Evolutionary conservation across 2,888 invertebrate genomes (phyloP).

Genomic region (Rambutsinella grinnellia): DNA sequence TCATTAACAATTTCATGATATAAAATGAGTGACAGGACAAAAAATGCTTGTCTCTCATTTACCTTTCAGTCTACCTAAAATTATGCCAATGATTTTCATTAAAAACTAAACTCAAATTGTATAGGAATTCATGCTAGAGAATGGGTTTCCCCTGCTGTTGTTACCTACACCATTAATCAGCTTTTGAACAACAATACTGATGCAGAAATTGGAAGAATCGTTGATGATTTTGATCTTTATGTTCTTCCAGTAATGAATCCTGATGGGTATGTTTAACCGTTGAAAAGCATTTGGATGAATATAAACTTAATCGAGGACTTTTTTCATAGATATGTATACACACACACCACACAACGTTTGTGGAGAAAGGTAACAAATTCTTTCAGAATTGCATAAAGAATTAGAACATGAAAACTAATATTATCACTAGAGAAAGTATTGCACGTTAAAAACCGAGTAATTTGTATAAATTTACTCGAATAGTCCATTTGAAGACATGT

Average conservation of each 20-base stretch:
- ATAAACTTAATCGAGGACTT: not conserved
- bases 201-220: conserved; percentile 73
- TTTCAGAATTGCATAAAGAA: no score
- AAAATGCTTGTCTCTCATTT: no score
- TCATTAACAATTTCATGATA: no score
- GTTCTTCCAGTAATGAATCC: conserved; percentile 81
- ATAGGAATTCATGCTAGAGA: conserved; percentile 71
- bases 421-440: no score
- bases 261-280: conserved; percentile 72
- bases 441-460: no score
- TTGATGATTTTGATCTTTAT: conserved; percentile 81
- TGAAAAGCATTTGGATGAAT: not conserved
- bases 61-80: no score
- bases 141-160: conserved; percentile 81
- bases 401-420: no score
- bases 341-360: conserved; percentile 71
- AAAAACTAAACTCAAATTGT: no score
- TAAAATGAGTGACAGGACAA: no score
- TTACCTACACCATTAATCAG: conserved; percentile 79
- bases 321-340: conserved; percentile 74
- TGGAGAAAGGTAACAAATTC: conserved; percentile 65
- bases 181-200: conserved; percentile 77
- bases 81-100: not conserved
- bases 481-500: no score
- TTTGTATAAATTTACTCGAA: no score